These are phyloP conservation scores for Lytechinus pictus DNA, from an alignment of 35 echinoderm and acorn worm genomes.

Conservation along the genomic window DNA sequence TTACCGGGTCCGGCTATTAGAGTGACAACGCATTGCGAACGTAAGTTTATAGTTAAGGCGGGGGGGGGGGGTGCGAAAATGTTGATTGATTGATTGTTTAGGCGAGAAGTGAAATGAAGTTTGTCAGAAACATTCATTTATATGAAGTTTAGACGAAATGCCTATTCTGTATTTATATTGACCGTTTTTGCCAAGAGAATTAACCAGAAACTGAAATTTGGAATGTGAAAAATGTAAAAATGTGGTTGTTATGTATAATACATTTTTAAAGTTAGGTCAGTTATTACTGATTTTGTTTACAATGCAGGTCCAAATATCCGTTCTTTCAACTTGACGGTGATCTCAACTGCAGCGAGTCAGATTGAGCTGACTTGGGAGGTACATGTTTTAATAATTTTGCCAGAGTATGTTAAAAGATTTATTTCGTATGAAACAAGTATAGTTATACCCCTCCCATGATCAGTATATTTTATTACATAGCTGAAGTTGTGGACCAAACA, in stretches of 20 bases:
- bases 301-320: neutral
- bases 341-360: neutral
- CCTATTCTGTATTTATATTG: too few species aligned
- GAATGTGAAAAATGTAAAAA: too few species aligned
- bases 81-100: too few species aligned
- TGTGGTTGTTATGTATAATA: neutral
- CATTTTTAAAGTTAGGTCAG: too few species aligned
- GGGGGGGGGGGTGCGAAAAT: too few species aligned
- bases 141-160: too few species aligned
- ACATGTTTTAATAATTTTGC: neutral
- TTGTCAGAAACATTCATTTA: too few species aligned
- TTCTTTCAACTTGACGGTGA: neutral
- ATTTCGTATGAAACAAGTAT: neutral
- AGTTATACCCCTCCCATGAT: too few species aligned
- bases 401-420: neutral
- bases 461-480: too few species aligned
- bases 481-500: too few species aligned
- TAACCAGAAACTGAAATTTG: neutral
- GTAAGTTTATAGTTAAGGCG: neutral
- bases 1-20: neutral
- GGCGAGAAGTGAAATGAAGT: too few species aligned
- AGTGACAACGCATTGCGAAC: conserved; percentile 14
- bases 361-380: neutral
- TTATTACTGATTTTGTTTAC: too few species aligned
- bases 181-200: neutral